Base-by-base conservation (phyloP, 2,113 vertebrate species). In the Eulemur macaco region DNA sequence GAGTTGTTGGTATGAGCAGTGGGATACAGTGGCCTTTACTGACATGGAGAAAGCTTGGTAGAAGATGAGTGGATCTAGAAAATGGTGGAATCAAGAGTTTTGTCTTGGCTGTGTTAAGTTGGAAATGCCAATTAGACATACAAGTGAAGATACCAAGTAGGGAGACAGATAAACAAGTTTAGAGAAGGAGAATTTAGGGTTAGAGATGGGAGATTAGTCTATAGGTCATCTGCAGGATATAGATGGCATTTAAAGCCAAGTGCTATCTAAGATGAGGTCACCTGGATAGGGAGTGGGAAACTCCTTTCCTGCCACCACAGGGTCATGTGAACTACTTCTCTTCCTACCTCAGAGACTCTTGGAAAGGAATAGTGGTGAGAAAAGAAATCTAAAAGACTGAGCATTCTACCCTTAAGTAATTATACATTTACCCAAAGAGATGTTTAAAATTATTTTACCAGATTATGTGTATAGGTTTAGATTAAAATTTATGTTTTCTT, bases 401-500 rank as follows among this genome's bases (percentile, higher is more conserved):
- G 27, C 3, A 34, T 34, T 47, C n/a, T 47, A 18, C 23, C 23
- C 37, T n/a, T 27, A 69, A 58, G 69, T 74, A 29, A 50, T 34
- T 39, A 89, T 7, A 25, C 29, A 69, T 74, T 92, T 68, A 94
- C 25, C 14, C 73, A 92, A 96, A 83, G 50, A 4, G 31, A 81
- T 69, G 23, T 37, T 86, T 63, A 86, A 63, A 89, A 74, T 92
- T 45, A 86, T 50, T 86, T 81, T 74, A 81, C 29, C 50, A 17
- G 21, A 63, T 69, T 94, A 82, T 11, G 58, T 50, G 73, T 63
- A n/a, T 0, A 66, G 13, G 14, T 69, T 89, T 64, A 82, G 29
- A 77, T 92, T 89, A 76, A 58, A n/a, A 37, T 90, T 95, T 66
- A 66, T 8, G n/a, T 66, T 89, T 92, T 84, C 15, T 83, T 89